Percentiles rank a stretch among this genome's conserved stretches.
phyloP scores from a whole-genome alignment of 2,113 vertebrate species.

The Labeo catla region DNA sequence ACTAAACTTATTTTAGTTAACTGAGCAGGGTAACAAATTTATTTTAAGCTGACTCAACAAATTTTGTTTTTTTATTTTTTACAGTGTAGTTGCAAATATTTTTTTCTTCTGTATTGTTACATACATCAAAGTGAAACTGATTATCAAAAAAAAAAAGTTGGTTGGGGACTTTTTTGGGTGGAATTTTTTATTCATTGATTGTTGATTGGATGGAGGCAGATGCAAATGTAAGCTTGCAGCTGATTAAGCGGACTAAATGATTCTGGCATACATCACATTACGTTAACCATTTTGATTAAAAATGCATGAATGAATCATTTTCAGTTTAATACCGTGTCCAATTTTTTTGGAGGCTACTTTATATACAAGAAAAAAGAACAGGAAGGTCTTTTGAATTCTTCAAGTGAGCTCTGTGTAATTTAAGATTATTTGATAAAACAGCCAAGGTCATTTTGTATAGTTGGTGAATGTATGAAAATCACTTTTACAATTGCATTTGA shows the following conservation, averaged over 20 bases:
- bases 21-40: no score
- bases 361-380: not conserved
- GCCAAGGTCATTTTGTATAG: not conserved
- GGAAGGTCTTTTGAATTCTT: not conserved
- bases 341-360: not conserved
- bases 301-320: not conserved
- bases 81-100: no score
- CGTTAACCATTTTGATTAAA: not conserved
- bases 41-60: no score
- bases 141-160: not conserved
- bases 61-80: no score
- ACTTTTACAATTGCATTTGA: not conserved
- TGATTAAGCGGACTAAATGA: not conserved
- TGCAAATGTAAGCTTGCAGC: not conserved
- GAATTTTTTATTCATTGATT: not conserved
- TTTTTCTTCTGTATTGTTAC: not conserved
- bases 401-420: not conserved
- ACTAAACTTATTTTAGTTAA: no score
- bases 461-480: not conserved
- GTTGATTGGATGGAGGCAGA: not conserved
- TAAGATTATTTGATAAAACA: not conserved
- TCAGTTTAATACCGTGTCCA: not conserved
- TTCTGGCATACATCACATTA: not conserved
- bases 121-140: not conserved
- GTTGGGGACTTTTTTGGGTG: not conserved